These are phyloP conservation scores for Neoascia interrupta DNA, from an alignment of 2,888 invertebrate genomes.

Conservation along the genomic window DNA sequence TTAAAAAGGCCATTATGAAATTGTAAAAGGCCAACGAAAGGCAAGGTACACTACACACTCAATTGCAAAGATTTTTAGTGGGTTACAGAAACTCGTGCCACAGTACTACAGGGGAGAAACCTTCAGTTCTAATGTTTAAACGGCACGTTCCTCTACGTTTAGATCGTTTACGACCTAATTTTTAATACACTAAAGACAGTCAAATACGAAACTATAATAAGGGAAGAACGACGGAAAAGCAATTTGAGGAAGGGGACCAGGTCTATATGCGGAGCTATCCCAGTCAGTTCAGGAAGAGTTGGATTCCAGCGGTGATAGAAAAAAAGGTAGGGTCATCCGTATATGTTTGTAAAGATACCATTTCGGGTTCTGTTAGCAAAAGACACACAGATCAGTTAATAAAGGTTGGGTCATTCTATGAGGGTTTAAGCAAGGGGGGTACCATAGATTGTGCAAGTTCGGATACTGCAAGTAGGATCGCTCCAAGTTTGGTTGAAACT, in stretches of 20 bases:
- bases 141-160: not conserved
- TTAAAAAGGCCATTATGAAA: slow-evolving; percentile 46
- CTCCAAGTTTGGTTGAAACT: no score
- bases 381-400: no score
- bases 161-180: not conserved
- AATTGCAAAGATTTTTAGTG: not conserved
- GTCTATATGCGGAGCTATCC: not conserved
- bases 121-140: not conserved
- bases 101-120: slow-evolving; percentile 3
- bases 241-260: not conserved
- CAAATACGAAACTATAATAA: not conserved
- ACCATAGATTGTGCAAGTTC: no score
- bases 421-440: no score
- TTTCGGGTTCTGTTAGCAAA: no score
- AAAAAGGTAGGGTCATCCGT: not conserved
- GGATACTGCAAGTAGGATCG: no score
- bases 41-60: not conserved
- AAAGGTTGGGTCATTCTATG: no score
- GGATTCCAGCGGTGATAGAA: not conserved
- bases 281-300: not conserved
- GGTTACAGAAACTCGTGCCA: slow-evolving; percentile 11
- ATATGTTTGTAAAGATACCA: no score
- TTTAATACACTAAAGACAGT: not conserved
- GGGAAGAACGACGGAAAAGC: not conserved
- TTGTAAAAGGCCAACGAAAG: not conserved